Evolutionary conservation across 2,888 invertebrate species (phyloP).

Genomic region (Philereme transversata): DNA sequence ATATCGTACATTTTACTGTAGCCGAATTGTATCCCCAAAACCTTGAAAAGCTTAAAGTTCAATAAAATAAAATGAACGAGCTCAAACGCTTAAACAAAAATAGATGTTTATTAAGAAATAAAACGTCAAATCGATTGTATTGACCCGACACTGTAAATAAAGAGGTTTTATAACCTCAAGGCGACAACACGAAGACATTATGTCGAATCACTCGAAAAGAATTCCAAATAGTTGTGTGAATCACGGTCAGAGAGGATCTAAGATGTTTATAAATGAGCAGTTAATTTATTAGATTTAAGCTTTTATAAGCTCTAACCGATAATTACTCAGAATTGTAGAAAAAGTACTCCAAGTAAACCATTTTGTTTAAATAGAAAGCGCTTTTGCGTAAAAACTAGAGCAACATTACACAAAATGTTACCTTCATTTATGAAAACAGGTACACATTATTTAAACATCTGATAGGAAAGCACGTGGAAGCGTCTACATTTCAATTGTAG

Average conservation of each 20-base stretch:
- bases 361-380: not conserved
- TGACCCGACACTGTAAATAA: slow-evolving; percentile 23
- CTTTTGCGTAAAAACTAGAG: too few species aligned
- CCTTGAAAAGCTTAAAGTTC: slow-evolving; percentile 7
- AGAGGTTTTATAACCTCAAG: slow-evolving; percentile 25
- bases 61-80: slow-evolving; percentile 17
- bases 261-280: not conserved
- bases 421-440: slow-evolving; percentile 12
- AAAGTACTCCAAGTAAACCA: not conserved
- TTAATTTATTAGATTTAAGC: not conserved
- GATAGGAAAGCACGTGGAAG: slow-evolving; percentile 13
- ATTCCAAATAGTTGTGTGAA: slow-evolving; percentile 20
- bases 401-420: not conserved
- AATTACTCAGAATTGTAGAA: too few species aligned
- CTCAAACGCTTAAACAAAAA: slow-evolving; percentile 18
- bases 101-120: slow-evolving; percentile 21
- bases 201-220: slow-evolving; percentile 20
- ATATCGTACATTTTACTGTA: not conserved
- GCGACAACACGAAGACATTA: slow-evolving; percentile 18
- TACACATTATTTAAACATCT: slow-evolving; percentile 7
- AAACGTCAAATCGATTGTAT: slow-evolving; percentile 31
- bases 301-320: too few species aligned
- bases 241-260: slow-evolving; percentile 7
- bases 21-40: slow-evolving; percentile 2
- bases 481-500: slow-evolving; percentile 7